Conservation (phyloP, 1,140 invertebrate species). For the Achatina immaculata region DNA sequence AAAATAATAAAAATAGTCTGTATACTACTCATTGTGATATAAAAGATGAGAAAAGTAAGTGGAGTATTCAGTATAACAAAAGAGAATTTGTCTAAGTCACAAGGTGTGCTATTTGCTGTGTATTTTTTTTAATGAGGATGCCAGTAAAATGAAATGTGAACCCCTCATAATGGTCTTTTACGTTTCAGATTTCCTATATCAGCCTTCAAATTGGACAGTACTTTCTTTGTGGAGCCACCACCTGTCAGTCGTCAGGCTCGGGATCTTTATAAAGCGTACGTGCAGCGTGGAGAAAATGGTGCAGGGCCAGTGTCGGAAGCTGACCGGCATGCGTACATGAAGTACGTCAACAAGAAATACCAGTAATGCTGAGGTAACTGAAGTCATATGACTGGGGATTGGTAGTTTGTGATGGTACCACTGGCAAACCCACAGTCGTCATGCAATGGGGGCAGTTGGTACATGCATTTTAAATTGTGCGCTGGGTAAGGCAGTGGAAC, state of each 20-base stretch:
- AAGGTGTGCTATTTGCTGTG: too few species aligned
- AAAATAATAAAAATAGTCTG: too few species aligned
- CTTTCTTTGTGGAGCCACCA: conserved; percentile 75
- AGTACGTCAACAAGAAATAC: conserved; percentile 48
- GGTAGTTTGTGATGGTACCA: background rate
- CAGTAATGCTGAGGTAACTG: conserved; percentile 23
- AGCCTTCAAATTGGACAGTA: conserved; percentile 73
- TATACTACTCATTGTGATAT: too few species aligned
- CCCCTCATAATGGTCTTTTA: too few species aligned
- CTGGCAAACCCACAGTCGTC: background rate
- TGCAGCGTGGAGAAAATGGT: conserved; percentile 71
- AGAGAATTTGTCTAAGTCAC: too few species aligned
- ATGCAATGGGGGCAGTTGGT: too few species aligned
- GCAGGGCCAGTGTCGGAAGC: conserved; percentile 52
- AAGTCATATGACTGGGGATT: background rate
- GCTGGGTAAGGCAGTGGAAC: too few species aligned
- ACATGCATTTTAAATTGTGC: too few species aligned
- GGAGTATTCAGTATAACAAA: too few species aligned
- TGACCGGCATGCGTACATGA: conserved; percentile 43
- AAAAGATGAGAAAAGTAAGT: too few species aligned
- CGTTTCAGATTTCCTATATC: conserved; percentile 69
- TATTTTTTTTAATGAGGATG: too few species aligned
- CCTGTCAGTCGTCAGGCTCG: conserved; percentile 76
- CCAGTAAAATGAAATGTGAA: too few species aligned
- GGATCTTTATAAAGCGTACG: conserved; percentile 80